phyloP scores from a whole-genome alignment of 2,113 vertebrate genomes.

The Nanorana parkeri region DNA sequence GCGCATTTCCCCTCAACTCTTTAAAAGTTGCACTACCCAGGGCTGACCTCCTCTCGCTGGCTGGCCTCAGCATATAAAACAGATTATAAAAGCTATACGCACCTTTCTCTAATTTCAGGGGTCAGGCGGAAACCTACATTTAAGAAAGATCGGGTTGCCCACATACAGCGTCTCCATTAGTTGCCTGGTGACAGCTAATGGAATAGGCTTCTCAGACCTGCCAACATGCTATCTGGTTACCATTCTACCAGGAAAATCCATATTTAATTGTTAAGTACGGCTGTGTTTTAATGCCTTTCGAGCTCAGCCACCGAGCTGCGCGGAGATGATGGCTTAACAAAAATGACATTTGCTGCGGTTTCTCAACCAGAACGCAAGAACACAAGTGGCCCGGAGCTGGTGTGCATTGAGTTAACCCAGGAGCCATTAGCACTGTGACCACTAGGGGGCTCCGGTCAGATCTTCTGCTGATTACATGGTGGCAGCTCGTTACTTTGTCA shows the following conservation, averaged over 20 bases:
- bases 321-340: background rate
- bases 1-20: background rate
- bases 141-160: conserved; percentile 48
- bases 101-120: conserved; percentile 46
- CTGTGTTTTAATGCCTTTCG: conserved; percentile 17
- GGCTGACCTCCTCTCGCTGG: conserved; percentile 16
- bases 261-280: conserved; percentile 44
- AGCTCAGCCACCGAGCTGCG: background rate
- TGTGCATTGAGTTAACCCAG: too few species aligned
- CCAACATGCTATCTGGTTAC: conserved; percentile 55
- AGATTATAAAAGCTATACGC: conserved; percentile 16
- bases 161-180: conserved; percentile 55
- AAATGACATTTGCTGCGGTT: background rate
- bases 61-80: conserved; percentile 13
- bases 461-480: too few species aligned
- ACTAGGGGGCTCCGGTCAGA: conserved; percentile 15
- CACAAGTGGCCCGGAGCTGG: too few species aligned
- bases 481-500: too few species aligned
- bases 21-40: background rate
- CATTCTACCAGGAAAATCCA: conserved; percentile 37
- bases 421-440: background rate
- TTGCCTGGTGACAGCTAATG: conserved; percentile 54
- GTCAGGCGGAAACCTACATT: conserved; percentile 45
- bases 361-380: background rate
- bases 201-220: conserved; percentile 44